Conservation (phyloP, 2,888 invertebrate genomes). For the Flexamia atlantica region DNA sequence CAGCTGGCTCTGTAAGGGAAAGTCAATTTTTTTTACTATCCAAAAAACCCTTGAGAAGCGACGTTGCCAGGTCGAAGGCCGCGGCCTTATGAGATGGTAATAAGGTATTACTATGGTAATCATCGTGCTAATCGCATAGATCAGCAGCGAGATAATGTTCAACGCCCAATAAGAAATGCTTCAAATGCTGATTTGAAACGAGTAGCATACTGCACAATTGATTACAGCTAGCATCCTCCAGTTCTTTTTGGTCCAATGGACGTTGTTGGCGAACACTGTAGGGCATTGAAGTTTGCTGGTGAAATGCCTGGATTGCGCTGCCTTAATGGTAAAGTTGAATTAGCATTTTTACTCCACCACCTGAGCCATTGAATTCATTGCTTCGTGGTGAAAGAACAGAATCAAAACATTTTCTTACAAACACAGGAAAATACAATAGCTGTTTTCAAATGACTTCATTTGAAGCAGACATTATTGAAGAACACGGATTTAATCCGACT, state of each 20-base stretch:
- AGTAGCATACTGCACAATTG: slow-evolving; percentile 1
- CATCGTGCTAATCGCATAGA: neutral
- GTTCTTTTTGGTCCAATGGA: slow-evolving; percentile 25
- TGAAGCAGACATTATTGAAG: slow-evolving; percentile 11
- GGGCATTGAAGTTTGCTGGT: slow-evolving; percentile 11
- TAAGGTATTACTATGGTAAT: too few species aligned
- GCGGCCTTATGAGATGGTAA: too few species aligned
- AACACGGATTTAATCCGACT: neutral
- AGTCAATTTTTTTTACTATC: too few species aligned
- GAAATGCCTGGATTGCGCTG: slow-evolving; percentile 48
- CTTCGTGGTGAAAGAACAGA: slow-evolving; percentile 25
- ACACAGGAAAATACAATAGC: slow-evolving; percentile 40
- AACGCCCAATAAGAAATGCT: neutral
- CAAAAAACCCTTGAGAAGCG: too few species aligned
- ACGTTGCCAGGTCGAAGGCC: too few species aligned
- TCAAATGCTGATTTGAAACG: neutral
- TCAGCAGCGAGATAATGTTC: neutral
- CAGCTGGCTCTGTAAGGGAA: too few species aligned
- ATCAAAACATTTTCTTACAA: slow-evolving; percentile 32
- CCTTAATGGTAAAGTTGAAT: slow-evolving; percentile 7
- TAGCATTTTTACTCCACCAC: slow-evolving; percentile 3
- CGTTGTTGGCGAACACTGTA: slow-evolving; percentile 15
- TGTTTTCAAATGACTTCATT: slow-evolving; percentile 49
- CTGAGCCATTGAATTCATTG: slow-evolving; percentile 40
- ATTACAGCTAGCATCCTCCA: slow-evolving; percentile 15